phyloP scores from a whole-genome alignment of 2,797 vertebrate genomes.

The Tragopan temminckii region DNA sequence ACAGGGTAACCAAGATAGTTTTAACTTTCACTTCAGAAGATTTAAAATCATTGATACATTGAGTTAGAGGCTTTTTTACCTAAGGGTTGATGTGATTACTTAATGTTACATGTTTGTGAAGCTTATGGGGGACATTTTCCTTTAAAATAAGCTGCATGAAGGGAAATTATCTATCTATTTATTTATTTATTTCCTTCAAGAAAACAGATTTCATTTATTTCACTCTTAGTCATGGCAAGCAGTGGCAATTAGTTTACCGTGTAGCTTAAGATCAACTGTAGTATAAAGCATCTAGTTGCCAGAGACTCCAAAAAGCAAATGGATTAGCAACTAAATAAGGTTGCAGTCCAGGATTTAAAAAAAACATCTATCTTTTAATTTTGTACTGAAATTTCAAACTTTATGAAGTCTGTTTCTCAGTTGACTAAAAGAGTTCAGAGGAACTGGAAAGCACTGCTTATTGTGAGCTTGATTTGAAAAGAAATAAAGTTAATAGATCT shows the following conservation, averaged over 20 bases:
- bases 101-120: background rate
- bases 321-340: background rate
- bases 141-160: background rate
- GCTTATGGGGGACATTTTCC: background rate
- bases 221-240: background rate
- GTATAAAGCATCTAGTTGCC: background rate
- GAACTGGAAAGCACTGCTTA: background rate
- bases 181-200: background rate
- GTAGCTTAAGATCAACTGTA: background rate
- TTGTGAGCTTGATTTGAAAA: background rate
- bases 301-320: background rate
- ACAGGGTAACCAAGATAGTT: background rate
- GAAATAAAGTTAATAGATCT: background rate
- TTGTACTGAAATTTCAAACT: background rate
- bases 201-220: background rate
- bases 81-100: background rate
- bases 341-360: background rate
- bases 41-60: background rate
- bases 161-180: background rate
- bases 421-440: background rate
- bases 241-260: background rate
- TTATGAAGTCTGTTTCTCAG: background rate
- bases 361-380: background rate
- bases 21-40: constrained; percentile 5
- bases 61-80: constrained; percentile 8